phyloP scores from a whole-genome alignment of 2,888 invertebrate species.

The Stomorhina lunata region DNA sequence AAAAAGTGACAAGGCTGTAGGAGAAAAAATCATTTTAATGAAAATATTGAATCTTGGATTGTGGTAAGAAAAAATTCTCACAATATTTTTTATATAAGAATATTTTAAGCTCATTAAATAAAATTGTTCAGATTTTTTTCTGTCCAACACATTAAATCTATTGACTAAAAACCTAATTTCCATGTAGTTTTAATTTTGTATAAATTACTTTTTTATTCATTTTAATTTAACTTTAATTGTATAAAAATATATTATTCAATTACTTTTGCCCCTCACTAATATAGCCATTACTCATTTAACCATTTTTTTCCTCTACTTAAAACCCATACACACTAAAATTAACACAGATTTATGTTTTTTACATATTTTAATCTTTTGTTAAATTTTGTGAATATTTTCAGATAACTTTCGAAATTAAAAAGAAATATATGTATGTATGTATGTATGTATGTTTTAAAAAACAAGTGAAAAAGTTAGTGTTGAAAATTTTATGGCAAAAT shows the following conservation, averaged over 20 bases:
- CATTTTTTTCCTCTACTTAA: background rate
- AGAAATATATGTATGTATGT: background rate
- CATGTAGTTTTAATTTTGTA: too few relatives aligned
- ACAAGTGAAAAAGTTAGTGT: background rate
- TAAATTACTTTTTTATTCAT: too few relatives aligned
- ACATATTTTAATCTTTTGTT: constrained; percentile 35
- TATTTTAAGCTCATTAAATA: too few relatives aligned
- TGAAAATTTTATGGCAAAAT: constrained; percentile 23
- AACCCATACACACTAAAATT: background rate
- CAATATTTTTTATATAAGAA: too few relatives aligned
- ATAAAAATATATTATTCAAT: background rate
- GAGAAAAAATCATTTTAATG: constrained; percentile 10
- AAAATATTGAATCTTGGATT: background rate
- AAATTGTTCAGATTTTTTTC: too few relatives aligned
- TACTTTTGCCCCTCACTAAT: background rate
- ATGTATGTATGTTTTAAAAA: background rate
- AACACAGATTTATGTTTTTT: constrained; percentile 12
- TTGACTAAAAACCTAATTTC: too few relatives aligned
- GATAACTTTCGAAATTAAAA: background rate
- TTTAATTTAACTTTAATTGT: too few relatives aligned
- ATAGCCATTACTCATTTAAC: background rate
- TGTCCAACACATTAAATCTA: too few relatives aligned
- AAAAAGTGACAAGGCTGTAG: background rate
- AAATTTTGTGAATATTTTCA: constrained; percentile 9
- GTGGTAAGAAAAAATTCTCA: background rate